These are phyloP conservation scores for Melieria omissa DNA, from an alignment of 2,888 invertebrate species.

Conservation along the genomic window DNA sequence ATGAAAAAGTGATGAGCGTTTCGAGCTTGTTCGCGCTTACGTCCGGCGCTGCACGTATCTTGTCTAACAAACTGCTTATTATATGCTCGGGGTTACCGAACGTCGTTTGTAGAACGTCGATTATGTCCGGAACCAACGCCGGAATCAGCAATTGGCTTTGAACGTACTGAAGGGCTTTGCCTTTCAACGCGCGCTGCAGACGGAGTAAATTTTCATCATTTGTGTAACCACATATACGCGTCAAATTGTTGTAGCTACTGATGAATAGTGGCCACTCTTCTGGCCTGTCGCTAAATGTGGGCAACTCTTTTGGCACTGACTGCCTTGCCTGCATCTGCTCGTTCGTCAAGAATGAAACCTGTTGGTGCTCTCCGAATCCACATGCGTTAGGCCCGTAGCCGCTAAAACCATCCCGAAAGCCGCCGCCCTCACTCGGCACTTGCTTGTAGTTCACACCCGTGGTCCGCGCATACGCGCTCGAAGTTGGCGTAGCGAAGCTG, in stretches of 20 bases:
- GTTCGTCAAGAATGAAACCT: background rate
- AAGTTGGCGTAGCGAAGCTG: background rate
- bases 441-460: background rate
- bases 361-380: background rate
- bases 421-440: background rate
- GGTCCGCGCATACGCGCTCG: background rate
- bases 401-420: background rate
- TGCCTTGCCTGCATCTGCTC: constrained; percentile 20
- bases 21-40: constrained; percentile 34
- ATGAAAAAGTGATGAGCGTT: constrained; percentile 13
- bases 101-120: constrained; percentile 36
- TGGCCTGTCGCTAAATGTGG: constrained; percentile 34
- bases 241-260: constrained; percentile 33
- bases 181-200: constrained; percentile 33
- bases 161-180: constrained; percentile 37
- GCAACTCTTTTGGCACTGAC: constrained; percentile 29
- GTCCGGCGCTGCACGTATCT: constrained; percentile 26
- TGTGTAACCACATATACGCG: constrained; percentile 28
- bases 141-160: constrained; percentile 34
- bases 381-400: background rate
- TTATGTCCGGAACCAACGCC: constrained; percentile 36
- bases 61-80: constrained; percentile 31
- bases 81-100: constrained; percentile 39
- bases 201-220: constrained; percentile 38
- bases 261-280: constrained; percentile 41